Evolutionary conservation across 35 echinoderm and acorn worm genomes (phyloP).

Genomic region (Holothuria glaberrima): DNA sequence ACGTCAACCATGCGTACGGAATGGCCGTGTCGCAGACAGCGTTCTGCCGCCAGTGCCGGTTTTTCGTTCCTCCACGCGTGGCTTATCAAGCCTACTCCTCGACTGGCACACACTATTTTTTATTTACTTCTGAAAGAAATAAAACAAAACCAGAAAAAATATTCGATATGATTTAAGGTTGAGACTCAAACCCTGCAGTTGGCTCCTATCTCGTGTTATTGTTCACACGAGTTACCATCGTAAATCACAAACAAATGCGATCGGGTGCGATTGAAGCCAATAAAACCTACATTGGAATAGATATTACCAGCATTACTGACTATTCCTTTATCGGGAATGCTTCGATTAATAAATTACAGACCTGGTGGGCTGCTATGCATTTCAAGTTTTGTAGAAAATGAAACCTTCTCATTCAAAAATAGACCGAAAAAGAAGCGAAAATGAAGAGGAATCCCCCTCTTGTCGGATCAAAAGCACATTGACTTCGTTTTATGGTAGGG

Average conservation of each 20-base stretch:
- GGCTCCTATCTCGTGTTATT: conserved; percentile 41
- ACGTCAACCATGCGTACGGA: too few species aligned
- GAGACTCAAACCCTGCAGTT: conserved; percentile 7
- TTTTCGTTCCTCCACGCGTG: conserved; percentile 43
- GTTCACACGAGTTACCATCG: conserved; percentile 25
- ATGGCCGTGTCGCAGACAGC: conserved; percentile 18
- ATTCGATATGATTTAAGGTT: conserved; percentile 35
- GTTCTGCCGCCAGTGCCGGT: not conserved
- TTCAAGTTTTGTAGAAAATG: too few species aligned
- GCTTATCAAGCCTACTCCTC: conserved; percentile 15
- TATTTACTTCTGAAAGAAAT: conserved; percentile 15
- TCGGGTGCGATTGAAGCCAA: conserved; percentile 2
- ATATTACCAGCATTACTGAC: not conserved
- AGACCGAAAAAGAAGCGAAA: too few species aligned
- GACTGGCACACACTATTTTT: conserved; percentile 12
- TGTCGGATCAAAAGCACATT: too few species aligned
- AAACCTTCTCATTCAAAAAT: too few species aligned
- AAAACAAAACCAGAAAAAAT: not conserved
- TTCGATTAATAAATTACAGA: too few species aligned
- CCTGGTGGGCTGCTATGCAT: too few species aligned
- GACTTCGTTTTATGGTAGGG: too few species aligned
- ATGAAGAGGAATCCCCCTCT: too few species aligned
- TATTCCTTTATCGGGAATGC: too few species aligned
- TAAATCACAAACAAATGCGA: conserved; percentile 29
- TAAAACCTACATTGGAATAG: conserved; percentile 31